Conservation (phyloP, 2,797 vertebrate species). For the Anas acuta region DNA sequence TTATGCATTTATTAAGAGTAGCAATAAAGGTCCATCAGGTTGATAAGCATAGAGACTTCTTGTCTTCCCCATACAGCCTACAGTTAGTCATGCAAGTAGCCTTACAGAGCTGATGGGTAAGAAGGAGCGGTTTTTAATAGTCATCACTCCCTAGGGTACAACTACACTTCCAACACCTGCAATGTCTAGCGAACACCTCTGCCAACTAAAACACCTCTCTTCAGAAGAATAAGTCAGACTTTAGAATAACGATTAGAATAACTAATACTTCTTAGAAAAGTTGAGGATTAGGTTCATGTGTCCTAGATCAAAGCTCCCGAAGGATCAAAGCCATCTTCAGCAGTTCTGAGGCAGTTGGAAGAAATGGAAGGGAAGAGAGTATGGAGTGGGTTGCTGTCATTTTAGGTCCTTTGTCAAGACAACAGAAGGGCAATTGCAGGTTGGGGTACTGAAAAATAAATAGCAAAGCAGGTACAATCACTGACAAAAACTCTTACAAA, state of each 20-base stretch:
- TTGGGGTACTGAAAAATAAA: background rate
- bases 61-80: background rate
- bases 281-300: background rate
- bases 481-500: background rate
- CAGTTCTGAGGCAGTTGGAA: background rate
- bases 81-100: background rate
- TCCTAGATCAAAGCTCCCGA: background rate
- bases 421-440: background rate
- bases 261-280: background rate
- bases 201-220: slow-evolving; percentile 20
- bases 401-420: background rate
- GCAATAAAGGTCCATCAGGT: background rate
- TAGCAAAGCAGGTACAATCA: background rate
- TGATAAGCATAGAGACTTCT: background rate
- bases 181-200: background rate
- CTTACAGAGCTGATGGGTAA: background rate
- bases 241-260: background rate
- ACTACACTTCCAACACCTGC: slow-evolving; percentile 21
- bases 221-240: slow-evolving; percentile 6
- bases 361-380: background rate
- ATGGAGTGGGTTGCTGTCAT: background rate
- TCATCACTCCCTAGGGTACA: background rate
- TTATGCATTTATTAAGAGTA: rapidly evolving
- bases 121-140: background rate
- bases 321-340: background rate